A percentile compares a stretch with the other conserved stretches of the same genome.
These are phyloP conservation scores for Cybosia mesomella DNA, from an alignment of 2,888 invertebrate species.

Conservation along the genomic window DNA sequence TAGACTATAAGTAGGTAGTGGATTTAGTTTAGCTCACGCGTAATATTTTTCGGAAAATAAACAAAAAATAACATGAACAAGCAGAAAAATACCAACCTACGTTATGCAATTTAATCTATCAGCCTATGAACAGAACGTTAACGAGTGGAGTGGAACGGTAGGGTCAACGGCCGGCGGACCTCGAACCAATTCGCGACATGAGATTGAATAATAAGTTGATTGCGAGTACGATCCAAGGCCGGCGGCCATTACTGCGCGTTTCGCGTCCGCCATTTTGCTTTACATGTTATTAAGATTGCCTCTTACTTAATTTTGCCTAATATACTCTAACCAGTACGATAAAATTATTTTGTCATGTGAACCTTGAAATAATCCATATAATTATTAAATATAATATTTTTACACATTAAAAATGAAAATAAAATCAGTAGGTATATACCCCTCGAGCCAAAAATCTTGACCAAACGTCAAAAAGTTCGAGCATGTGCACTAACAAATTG, in stretches of 20 bases:
- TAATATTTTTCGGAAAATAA: conserved; percentile 9
- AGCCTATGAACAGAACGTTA: conserved; percentile 57
- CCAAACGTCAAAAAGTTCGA: too few relatives aligned
- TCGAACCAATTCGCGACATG: conserved; percentile 87
- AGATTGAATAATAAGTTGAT: conserved; percentile 87
- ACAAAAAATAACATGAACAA: conserved; percentile 19
- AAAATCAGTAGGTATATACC: too few relatives aligned
- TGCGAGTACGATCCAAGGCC: conserved; percentile 83
- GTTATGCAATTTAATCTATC: conserved; percentile 55
- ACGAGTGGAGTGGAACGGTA: conserved; percentile 69
- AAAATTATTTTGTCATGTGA: conserved; percentile 2
- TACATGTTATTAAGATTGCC: conserved; percentile 56
- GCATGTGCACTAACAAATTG: too few relatives aligned
- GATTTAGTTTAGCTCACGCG: background rate
- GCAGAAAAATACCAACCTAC: conserved; percentile 41
- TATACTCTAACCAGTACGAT: conserved; percentile 28
- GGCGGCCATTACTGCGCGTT: conserved; percentile 76
- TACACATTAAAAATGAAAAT: too few relatives aligned
- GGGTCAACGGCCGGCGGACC: conserved; percentile 81
- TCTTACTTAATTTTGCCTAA: conserved; percentile 61
- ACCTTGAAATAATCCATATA: too few relatives aligned
- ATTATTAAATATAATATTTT: too few relatives aligned
- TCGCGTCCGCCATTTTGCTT: conserved; percentile 78
- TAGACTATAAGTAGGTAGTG: background rate
- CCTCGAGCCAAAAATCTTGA: too few relatives aligned